phyloP scores from a whole-genome alignment of 1,140 invertebrate genomes.

The Drosophila pseudoananassae region DNA sequence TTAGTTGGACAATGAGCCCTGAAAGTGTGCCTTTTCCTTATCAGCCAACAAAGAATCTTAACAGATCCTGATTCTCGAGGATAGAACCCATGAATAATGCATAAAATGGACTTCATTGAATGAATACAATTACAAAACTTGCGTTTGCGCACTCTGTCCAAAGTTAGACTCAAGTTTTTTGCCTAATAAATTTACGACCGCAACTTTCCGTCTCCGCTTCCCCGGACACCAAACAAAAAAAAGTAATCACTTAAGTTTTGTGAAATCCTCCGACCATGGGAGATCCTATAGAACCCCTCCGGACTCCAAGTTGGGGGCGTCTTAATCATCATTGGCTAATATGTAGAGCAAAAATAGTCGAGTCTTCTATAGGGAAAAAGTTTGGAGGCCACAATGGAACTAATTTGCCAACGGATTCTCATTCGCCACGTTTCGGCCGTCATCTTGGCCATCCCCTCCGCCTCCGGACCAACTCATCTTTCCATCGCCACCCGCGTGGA shows the following conservation, averaged over 20 bases:
- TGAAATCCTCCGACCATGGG: slow-evolving; percentile 25
- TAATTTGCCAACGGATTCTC: slow-evolving; percentile 70
- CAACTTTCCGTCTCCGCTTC: slow-evolving; percentile 60
- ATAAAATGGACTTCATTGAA: slow-evolving; percentile 72
- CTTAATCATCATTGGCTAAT: slow-evolving; percentile 72
- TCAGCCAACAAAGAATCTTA: neutral
- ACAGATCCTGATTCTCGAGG: slow-evolving; percentile 5
- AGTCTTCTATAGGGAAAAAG: slow-evolving; percentile 21
- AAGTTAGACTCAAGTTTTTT: slow-evolving; percentile 71
- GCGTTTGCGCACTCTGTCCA: slow-evolving; percentile 65
- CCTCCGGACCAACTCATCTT: slow-evolving; percentile 18
- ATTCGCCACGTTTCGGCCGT: slow-evolving; percentile 8
- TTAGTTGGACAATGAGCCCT: neutral
- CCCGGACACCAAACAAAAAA: slow-evolving; percentile 66
- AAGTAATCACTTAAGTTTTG: slow-evolving; percentile 79
- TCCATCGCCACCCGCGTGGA: slow-evolving; percentile 67
- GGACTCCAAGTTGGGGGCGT: slow-evolving; percentile 40
- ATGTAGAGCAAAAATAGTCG: slow-evolving; percentile 40
- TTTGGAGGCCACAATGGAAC: slow-evolving; percentile 51
- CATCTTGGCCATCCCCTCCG: neutral
- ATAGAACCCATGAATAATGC: slow-evolving; percentile 68
- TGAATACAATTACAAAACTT: slow-evolving; percentile 80
- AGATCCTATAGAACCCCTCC: slow-evolving; percentile 6
- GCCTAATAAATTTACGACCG: slow-evolving; percentile 78
- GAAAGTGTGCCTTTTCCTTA: neutral